Base-by-base conservation (phyloP, 2,113 vertebrate species). In the Petrocephalus zakoni region DNA sequence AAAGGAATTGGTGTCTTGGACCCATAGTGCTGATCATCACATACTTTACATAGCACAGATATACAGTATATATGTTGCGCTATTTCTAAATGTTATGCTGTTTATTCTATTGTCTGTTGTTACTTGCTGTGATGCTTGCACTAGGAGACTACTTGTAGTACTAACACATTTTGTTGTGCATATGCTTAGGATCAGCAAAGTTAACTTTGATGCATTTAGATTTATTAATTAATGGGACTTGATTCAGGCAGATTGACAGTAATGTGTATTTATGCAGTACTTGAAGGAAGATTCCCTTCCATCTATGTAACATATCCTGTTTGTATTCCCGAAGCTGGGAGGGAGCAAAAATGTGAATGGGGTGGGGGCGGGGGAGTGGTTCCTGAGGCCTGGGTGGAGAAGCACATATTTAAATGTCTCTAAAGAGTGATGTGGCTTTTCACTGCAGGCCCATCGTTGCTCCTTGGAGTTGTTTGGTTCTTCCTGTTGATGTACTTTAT, bases 161-260 rank as follows among this genome's bases (percentile, higher is more conserved):
- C 75, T 64, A 64, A n/a, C 61, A 25, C n/a, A 64, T 64, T 29
- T 64, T 29, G 10, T 25, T 64, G n/a, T 25, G 61, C 25, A 29
- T 68, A 8, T 68, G 61, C 25, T 29, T 8, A 68, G 61, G 13
- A n/a, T 29, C 61, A 11, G 61, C 25, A 68, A 29, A 10, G 25
- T 68, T 29, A 10, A 29, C 61, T 68, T 29, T 29, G 61, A 72
- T 51, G 47, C 1, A 21, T 42, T 51, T 52, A 47, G 83, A 47
- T 13, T 87, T 82, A 81, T 90, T 89, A 91, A 91, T 25, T 75
- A 9, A 52, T 22, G 22, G 22, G 47, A 4, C n/a, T 37, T 37
- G 1, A 51, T 88, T 72, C 13, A 34, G 88, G 90, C 89, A 86
- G 34, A 87, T 91, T 83, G 61, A 89, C 15, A 19, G 58, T 89